These are phyloP conservation scores for Herpailurus yagouaroundi DNA, from an alignment of 2,113 vertebrate species.

Conservation along the genomic window DNA sequence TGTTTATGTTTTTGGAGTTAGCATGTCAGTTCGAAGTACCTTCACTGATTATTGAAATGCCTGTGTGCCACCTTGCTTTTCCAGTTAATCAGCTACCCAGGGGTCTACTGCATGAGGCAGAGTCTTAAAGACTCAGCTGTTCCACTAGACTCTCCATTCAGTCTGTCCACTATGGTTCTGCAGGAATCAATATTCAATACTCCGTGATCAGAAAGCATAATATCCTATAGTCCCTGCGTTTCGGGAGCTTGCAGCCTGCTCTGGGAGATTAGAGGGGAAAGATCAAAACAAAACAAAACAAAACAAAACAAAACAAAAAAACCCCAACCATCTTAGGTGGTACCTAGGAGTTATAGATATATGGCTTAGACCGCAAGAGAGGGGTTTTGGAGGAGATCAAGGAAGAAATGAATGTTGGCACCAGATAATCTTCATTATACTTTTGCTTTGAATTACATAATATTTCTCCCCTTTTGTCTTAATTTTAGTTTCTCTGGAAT, in stretches of 20 bases:
- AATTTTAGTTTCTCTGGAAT: conserved; percentile 4
- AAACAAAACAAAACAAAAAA: not conserved
- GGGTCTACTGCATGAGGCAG: not conserved
- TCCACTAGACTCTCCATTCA: not conserved
- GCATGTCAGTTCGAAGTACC: not conserved
- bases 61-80: not conserved
- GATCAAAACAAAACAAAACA: not conserved
- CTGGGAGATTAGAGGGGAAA: not conserved
- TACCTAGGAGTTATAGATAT: not conserved
- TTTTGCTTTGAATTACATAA: not conserved
- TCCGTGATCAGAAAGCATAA: not conserved
- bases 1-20: not conserved
- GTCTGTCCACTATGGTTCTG: not conserved
- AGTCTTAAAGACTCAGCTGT: not conserved
- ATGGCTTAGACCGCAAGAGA: not conserved
- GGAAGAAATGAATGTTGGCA: not conserved
- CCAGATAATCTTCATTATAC: not conserved
- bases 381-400: not conserved
- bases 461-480: not conserved
- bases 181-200: not conserved
- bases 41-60: not conserved
- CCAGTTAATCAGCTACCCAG: not conserved
- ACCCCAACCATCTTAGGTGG: not conserved
- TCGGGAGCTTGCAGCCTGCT: not conserved
- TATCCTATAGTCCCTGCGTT: not conserved